Percentiles rank a stretch among this genome's conserved stretches.
phyloP scores from a whole-genome alignment of 2,888 invertebrate species.

The Campaea margaritaria region DNA sequence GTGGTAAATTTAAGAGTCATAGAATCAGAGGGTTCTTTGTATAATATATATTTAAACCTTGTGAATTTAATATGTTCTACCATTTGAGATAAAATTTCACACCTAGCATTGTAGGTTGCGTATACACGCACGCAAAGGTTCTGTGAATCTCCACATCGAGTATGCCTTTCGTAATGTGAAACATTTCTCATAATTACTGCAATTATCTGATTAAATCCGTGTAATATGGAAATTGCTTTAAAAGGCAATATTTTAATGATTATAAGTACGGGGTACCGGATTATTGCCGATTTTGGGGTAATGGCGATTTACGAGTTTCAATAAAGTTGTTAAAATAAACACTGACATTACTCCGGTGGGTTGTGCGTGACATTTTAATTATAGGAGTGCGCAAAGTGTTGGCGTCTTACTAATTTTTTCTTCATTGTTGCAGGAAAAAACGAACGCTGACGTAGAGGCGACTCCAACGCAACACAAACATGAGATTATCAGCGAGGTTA shows the following conservation, averaged over 20 bases:
- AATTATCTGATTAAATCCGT: constrained; percentile 45
- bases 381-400: constrained; percentile 6
- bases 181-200: constrained; percentile 41
- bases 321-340: constrained; percentile 44
- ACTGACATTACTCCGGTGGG: constrained; percentile 13
- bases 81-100: background rate
- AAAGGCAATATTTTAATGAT: constrained; percentile 24
- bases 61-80: no score
- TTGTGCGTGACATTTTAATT: constrained; percentile 12
- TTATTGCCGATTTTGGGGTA: constrained; percentile 24
- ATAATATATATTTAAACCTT: no score
- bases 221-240: constrained; percentile 44
- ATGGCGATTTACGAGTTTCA: constrained; percentile 19
- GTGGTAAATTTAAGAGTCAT: no score
- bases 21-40: no score
- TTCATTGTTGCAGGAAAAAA: constrained; percentile 63
- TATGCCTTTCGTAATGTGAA: constrained; percentile 43
- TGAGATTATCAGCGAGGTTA: constrained; percentile 67
- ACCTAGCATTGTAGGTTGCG: constrained; percentile 7
- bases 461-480: constrained; percentile 53
- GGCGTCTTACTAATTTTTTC: constrained; percentile 3
- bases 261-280: constrained; percentile 11
- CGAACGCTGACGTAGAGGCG: constrained; percentile 59
- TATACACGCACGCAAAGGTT: constrained; percentile 9
- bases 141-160: constrained; percentile 35